These are phyloP conservation scores for Peucedramus taeniatus DNA, from an alignment of 2,113 vertebrate genomes.

Conservation along the genomic window DNA sequence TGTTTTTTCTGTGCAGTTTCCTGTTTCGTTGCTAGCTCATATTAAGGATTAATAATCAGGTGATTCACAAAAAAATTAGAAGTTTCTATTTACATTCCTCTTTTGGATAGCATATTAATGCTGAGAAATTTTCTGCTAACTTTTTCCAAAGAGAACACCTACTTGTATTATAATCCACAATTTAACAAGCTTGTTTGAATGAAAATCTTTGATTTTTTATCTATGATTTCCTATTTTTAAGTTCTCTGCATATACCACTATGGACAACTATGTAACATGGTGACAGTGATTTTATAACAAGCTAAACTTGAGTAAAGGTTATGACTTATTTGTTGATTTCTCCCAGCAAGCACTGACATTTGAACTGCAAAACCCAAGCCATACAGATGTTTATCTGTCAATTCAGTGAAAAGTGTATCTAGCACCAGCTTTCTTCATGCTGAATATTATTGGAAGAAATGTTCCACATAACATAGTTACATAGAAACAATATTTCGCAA, in stretches of 20 bases:
- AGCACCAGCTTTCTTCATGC: background rate
- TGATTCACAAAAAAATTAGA: background rate
- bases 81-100: background rate
- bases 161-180: background rate
- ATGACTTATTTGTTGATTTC: background rate
- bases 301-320: background rate
- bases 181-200: background rate
- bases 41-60: background rate
- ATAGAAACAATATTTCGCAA: background rate
- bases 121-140: background rate
- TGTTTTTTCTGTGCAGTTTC: background rate
- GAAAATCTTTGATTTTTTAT: background rate
- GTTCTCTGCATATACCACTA: background rate
- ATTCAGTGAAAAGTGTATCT: background rate
- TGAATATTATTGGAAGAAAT: background rate
- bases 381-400: background rate
- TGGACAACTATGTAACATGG: rapidly evolving
- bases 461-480: background rate
- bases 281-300: background rate
- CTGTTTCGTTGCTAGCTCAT: background rate
- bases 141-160: background rate
- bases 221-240: background rate
- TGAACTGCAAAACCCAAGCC: background rate
- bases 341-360: background rate
- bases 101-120: background rate